Conservation (phyloP, 2,797 vertebrate species). For the Pelobates cultripes region DNA sequence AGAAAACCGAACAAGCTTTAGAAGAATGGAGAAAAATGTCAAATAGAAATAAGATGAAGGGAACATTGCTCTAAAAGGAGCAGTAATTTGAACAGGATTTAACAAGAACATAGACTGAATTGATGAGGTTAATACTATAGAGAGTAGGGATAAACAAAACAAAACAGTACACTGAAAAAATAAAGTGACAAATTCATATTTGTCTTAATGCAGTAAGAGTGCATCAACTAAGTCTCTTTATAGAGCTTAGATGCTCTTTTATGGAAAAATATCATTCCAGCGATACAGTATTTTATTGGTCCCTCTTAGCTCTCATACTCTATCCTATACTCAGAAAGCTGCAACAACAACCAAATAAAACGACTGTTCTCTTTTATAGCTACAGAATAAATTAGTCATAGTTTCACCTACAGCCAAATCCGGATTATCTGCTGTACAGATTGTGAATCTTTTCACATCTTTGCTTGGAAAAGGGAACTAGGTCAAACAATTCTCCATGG, state of each 20-base stretch:
- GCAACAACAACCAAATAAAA: background rate
- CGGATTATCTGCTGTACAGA: constrained; percentile 15
- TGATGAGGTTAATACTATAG: too few species aligned
- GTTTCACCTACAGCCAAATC: constrained; percentile 16
- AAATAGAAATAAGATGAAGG: too few species aligned
- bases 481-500: constrained; percentile 7
- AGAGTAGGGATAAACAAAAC: too few species aligned
- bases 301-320: background rate
- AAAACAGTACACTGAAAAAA: too few species aligned
- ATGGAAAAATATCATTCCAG: background rate
- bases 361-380: constrained; percentile 17
- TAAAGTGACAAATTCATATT: too few species aligned
- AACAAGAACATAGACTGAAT: too few species aligned
- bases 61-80: too few species aligned
- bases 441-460: constrained; percentile 8
- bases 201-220: too few species aligned
- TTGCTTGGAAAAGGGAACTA: constrained; percentile 16
- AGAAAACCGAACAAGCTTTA: too few species aligned
- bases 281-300: background rate
- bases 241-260: background rate
- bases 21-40: too few species aligned
- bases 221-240: background rate
- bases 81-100: too few species aligned
- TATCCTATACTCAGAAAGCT: background rate
- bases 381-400: constrained; percentile 19